Evolutionary conservation across 2,888 invertebrate species (phyloP).

Genomic region (Dryocosmus kuriphilus): DNA sequence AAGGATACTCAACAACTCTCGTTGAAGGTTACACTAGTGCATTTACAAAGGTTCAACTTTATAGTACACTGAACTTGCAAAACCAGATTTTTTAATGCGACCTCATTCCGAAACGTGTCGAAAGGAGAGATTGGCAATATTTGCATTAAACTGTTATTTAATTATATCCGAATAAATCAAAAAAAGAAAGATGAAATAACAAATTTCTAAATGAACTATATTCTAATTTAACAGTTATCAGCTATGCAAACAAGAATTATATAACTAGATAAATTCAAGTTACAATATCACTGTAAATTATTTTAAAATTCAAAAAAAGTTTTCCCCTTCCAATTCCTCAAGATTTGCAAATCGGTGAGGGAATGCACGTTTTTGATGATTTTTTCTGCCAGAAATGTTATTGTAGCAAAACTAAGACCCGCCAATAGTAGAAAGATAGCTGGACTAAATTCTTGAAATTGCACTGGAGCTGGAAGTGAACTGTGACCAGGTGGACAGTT

Average conservation of each 20-base stretch:
- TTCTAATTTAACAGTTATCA: too few relatives aligned
- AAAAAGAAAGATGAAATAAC: too few relatives aligned
- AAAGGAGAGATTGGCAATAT: background rate
- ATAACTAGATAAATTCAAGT: too few relatives aligned
- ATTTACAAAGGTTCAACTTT: slow-evolving; percentile 10
- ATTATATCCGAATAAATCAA: too few relatives aligned
- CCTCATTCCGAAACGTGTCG: background rate
- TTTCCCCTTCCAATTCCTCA: background rate
- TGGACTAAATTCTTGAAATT: slow-evolving; percentile 67
- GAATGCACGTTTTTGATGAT: slow-evolving; percentile 9
- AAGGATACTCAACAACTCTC: background rate
- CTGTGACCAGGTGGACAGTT: slow-evolving; percentile 66
- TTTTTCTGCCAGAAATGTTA: slow-evolving; percentile 59
- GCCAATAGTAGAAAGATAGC: slow-evolving; percentile 61
- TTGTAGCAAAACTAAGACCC: slow-evolving; percentile 56
- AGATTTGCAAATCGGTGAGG: background rate
- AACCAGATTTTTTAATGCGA: slow-evolving; percentile 25
- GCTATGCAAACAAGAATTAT: too few relatives aligned
- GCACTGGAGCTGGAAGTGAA: slow-evolving; percentile 64
- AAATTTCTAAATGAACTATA: too few relatives aligned
- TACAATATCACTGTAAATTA: background rate
- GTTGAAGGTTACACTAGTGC: slow-evolving; percentile 11
- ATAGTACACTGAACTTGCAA: slow-evolving; percentile 29
- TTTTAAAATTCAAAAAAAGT: background rate
- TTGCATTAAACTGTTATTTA: background rate